These are phyloP conservation scores for Nesometra sesokonis DNA, from an alignment of 35 echinoderm and acorn worm species.

Conservation along the genomic window DNA sequence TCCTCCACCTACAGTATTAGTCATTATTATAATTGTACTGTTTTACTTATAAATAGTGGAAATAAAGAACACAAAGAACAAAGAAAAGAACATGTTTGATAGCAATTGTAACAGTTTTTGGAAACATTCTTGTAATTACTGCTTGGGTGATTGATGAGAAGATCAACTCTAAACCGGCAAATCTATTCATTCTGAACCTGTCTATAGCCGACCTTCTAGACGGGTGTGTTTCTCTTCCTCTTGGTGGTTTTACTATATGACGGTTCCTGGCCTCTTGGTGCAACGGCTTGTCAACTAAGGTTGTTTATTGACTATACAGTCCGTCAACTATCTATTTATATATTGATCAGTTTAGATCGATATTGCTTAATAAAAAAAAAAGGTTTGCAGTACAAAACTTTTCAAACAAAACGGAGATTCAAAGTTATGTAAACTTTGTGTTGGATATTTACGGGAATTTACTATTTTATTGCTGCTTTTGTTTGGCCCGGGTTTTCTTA, in stretches of 20 bases:
- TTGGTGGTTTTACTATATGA: conserved; percentile 20
- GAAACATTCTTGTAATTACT: conserved; percentile 48
- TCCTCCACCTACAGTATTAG: too few species aligned
- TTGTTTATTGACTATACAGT: conserved; percentile 20
- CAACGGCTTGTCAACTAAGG: conserved; percentile 28
- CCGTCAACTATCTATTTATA: conserved; percentile 30
- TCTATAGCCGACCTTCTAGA: conserved; percentile 37
- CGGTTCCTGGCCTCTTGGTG: conserved; percentile 35
- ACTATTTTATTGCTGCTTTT: conserved; percentile 14
- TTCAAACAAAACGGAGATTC: conserved; percentile 26
- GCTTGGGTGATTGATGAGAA: conserved; percentile 17
- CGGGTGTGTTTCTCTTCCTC: conserved; percentile 17
- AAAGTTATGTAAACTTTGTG: background rate
- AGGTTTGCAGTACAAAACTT: conserved; percentile 19
- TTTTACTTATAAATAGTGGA: too few species aligned
- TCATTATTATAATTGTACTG: too few species aligned
- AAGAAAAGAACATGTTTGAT: too few species aligned
- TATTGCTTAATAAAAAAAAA: conserved; percentile 52
- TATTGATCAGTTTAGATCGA: conserved; percentile 56
- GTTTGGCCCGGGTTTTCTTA: conserved; percentile 17
- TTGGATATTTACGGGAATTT: conserved; percentile 28
- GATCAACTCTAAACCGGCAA: conserved; percentile 19
- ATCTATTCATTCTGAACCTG: conserved; percentile 34
- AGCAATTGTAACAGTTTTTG: conserved; percentile 29
- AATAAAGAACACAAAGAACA: too few species aligned